Percentiles rank a stretch among this genome's conserved stretches.
Conservation (phyloP, 2,888 invertebrate species). For the Volucella inflata region DNA sequence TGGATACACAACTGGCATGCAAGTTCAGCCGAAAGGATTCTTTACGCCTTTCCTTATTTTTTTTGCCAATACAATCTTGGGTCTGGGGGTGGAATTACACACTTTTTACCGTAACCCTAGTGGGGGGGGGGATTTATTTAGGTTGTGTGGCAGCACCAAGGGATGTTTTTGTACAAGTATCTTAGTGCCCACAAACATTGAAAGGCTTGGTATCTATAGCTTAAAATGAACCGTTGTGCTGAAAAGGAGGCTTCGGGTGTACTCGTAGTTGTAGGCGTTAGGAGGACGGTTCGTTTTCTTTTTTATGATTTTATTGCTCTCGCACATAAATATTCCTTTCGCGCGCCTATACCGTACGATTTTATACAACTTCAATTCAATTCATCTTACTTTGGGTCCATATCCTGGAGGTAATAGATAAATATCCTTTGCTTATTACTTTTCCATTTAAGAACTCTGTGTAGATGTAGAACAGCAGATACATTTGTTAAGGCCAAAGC, state of each 20-base stretch:
- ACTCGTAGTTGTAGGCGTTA: background rate
- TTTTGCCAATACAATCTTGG: slow-evolving; percentile 30
- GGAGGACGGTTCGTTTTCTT: slow-evolving; percentile 13
- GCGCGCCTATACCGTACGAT: slow-evolving; percentile 35
- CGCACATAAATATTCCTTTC: slow-evolving; percentile 66
- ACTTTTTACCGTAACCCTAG: slow-evolving; percentile 43
- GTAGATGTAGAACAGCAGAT: slow-evolving; percentile 70
- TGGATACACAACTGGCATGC: background rate
- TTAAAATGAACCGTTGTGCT: slow-evolving; percentile 6
- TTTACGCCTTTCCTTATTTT: slow-evolving; percentile 4
- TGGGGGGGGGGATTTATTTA: background rate
- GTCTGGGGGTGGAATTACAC: slow-evolving; percentile 67
- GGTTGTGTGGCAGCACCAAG: background rate
- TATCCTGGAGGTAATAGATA: slow-evolving; percentile 74
- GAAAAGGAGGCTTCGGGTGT: slow-evolving; percentile 44
- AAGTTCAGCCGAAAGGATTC: slow-evolving; percentile 8
- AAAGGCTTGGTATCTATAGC: background rate
- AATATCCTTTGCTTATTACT: slow-evolving; percentile 74
- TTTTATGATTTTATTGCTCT: slow-evolving; percentile 71
- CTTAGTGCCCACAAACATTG: slow-evolving; percentile 13
- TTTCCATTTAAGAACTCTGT: slow-evolving; percentile 62
- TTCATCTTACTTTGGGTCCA: slow-evolving; percentile 66
- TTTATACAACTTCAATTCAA: slow-evolving; percentile 65
- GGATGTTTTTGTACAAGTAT: slow-evolving; percentile 27
- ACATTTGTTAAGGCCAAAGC: slow-evolving; percentile 48